Evolutionary conservation across 2,113 vertebrate genomes (phyloP).

Genomic region (Eulemur macaco): DNA sequence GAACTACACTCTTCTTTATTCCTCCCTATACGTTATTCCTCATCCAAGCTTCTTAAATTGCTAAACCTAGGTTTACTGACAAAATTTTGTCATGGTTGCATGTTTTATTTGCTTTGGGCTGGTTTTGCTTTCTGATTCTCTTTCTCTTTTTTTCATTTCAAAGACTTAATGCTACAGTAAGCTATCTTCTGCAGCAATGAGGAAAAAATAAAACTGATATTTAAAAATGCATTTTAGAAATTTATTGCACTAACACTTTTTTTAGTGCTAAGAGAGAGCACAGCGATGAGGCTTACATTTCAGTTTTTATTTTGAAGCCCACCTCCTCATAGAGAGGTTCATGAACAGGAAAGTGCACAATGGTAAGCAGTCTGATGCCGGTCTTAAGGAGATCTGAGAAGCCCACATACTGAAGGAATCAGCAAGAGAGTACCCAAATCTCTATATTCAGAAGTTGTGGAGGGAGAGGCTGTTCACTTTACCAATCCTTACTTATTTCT

Average conservation of each 20-base stretch:
- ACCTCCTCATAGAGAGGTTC: neutral
- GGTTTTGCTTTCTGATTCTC: conserved; percentile 34
- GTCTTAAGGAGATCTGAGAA: neutral
- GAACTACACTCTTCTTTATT: neutral
- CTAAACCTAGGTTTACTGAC: neutral
- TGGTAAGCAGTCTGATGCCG: neutral
- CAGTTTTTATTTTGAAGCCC: neutral
- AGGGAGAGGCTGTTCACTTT: neutral
- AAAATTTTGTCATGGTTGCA: neutral
- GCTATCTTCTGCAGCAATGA: neutral
- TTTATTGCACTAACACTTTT: neutral
- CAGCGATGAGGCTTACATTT: neutral
- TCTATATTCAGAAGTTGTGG: neutral
- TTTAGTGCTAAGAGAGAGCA: neutral
- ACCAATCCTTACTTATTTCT: neutral
- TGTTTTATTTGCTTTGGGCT: conserved; percentile 29
- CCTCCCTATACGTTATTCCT: neutral
- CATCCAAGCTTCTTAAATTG: neutral
- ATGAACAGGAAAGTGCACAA: neutral
- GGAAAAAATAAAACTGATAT: conserved; percentile 54
- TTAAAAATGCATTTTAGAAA: conserved; percentile 26
- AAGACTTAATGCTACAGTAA: conserved; percentile 24
- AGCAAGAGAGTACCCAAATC: neutral
- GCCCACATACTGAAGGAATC: neutral
- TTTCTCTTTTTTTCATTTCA: neutral